Percentiles rank a stretch among this genome's conserved stretches.
These are phyloP conservation scores for Corythucha ciliata DNA, from an alignment of 2,888 invertebrate genomes.

Conservation along the genomic window DNA sequence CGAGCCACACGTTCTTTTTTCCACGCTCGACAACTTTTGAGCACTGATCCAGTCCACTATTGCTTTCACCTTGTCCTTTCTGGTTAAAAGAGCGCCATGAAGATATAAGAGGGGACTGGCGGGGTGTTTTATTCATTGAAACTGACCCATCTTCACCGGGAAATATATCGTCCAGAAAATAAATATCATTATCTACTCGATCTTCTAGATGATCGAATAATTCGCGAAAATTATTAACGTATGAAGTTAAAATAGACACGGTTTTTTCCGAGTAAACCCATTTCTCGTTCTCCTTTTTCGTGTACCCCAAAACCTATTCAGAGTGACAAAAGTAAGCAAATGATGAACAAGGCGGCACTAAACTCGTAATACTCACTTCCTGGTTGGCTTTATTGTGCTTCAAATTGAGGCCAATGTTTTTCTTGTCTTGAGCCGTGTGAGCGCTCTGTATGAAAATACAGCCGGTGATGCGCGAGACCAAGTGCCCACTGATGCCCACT, in stretches of 20 bases:
- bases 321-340: conserved; percentile 22
- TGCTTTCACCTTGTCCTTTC: conserved; percentile 46
- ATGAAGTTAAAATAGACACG: conserved; percentile 58
- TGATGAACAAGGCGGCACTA: conserved; percentile 3
- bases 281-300: conserved; percentile 57
- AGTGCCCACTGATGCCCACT: conserved; percentile 56
- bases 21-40: conserved; percentile 54
- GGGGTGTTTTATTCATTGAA: conserved; percentile 36
- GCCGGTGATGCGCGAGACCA: conserved; percentile 80
- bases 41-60: conserved; percentile 59
- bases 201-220: conserved; percentile 55
- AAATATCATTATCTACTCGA: conserved; percentile 36
- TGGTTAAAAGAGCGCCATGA: conserved; percentile 29
- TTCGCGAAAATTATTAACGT: conserved; percentile 61
- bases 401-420: conserved; percentile 83
- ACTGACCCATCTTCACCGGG: conserved; percentile 51
- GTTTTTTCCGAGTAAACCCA: conserved; percentile 79
- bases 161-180: conserved; percentile 50
- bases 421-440: conserved; percentile 44
- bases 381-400: conserved; percentile 72
- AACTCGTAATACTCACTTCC: conserved; percentile 46
- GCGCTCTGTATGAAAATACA: conserved; percentile 58
- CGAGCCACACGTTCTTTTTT: conserved; percentile 59
- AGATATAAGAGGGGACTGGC: conserved; percentile 23
- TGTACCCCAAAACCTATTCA: conserved; percentile 64